phyloP scores from a whole-genome alignment of 23 tunicate genomes.

The Halocynthia roretzi region DNA sequence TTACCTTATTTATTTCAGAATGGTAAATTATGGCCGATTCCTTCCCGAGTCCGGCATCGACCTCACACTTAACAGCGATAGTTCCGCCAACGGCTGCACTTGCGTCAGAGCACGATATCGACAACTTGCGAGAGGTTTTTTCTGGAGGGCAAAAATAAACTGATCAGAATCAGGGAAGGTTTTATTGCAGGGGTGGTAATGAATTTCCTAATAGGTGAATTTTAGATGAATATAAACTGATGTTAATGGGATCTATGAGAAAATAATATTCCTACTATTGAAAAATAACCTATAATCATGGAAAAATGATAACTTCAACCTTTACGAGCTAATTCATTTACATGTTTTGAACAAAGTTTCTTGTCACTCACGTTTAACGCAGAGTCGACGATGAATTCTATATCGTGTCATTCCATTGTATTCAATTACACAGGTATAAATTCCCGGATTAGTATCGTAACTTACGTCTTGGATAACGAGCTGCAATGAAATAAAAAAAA shows the following conservation, averaged over 20 bases:
- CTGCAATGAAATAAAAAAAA: no score
- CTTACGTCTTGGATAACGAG: neutral
- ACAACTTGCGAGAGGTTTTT: neutral
- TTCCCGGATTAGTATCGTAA: conserved; percentile 32
- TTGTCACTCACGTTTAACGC: conserved; percentile 40
- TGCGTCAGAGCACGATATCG: neutral
- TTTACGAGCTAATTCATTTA: no score
- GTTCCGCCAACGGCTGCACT: neutral
- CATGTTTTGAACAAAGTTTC: no score
- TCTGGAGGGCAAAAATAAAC: neutral
- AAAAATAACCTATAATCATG: no score
- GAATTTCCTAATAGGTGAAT: neutral
- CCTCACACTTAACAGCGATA: neutral
- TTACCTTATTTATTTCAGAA: neutral
- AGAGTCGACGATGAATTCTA: conserved; percentile 28
- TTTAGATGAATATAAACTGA: no score
- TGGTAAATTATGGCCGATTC: neutral
- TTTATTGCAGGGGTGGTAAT: no score
- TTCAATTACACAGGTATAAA: conserved; percentile 51
- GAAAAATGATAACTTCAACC: no score
- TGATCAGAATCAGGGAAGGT: no score
- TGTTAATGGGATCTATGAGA: no score
- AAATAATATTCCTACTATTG: no score
- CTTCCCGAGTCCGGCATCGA: conserved; percentile 4
- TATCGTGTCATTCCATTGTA: conserved; percentile 53